Conservation (phyloP, 2,797 vertebrate species). For the Carduelis carduelis region DNA sequence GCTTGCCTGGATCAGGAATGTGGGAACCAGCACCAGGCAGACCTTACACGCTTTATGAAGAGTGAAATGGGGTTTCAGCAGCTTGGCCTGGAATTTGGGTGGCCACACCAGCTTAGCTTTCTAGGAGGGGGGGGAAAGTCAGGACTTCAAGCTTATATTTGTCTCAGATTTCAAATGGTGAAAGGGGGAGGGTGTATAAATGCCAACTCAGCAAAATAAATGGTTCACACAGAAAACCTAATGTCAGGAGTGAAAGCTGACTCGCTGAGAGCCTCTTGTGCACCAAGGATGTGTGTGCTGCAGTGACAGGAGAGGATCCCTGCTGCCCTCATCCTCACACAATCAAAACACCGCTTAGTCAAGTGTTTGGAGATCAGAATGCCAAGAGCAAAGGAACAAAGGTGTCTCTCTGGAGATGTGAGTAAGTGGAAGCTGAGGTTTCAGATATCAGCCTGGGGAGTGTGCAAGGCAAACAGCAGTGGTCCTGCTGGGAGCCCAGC, state of each 20-base stretch:
- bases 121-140: not conserved
- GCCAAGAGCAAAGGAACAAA: slow-evolving; percentile 19
- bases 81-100: not conserved
- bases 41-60: not conserved
- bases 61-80: not conserved
- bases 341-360: not conserved
- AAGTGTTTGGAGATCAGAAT: not conserved
- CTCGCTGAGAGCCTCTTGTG: not conserved
- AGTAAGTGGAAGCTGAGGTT: not conserved
- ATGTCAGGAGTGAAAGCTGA: not conserved
- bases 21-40: not conserved
- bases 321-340: not conserved
- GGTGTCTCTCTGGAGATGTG: not conserved
- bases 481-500: not conserved
- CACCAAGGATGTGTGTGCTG: not conserved
- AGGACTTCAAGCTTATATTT: not conserved
- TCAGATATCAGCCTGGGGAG: not conserved
- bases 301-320: not conserved
- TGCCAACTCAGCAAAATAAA: slow-evolving; percentile 12
- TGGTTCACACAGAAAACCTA: not conserved
- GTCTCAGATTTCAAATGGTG: slow-evolving; percentile 16
- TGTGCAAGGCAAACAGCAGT: not conserved
- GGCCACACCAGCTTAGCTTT: slow-evolving; percentile 13
- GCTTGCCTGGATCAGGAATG: not conserved
- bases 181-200: not conserved